Percentiles rank a stretch among this genome's conserved stretches.
These are phyloP conservation scores for Yponomeuta cagnagella DNA, from an alignment of 2,888 invertebrate species.

Conservation along the genomic window DNA sequence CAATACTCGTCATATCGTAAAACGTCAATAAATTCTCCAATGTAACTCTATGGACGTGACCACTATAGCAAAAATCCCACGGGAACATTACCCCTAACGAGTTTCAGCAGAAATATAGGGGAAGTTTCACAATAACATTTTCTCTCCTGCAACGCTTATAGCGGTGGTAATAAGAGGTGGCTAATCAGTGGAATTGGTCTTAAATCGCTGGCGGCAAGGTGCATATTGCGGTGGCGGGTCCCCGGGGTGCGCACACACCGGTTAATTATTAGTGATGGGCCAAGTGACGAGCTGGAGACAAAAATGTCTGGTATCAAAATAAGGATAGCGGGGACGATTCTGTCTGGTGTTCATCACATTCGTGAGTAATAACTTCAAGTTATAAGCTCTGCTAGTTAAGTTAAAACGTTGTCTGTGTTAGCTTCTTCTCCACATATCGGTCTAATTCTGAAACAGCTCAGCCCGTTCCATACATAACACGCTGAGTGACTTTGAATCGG, in stretches of 20 bases:
- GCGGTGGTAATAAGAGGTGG: constrained; percentile 5
- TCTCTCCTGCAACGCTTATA: constrained; percentile 5
- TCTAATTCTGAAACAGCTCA: too few species aligned
- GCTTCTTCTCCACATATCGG: too few species aligned
- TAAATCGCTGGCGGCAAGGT: constrained; percentile 31
- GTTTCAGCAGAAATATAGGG: neutral
- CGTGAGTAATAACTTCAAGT: too few species aligned
- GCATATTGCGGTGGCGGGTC: constrained; percentile 38
- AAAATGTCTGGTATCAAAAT: neutral
- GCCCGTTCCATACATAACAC: too few species aligned
- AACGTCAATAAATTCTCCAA: too few species aligned
- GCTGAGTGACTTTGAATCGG: too few species aligned
- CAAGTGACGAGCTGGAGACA: neutral
- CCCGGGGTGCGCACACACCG: constrained; percentile 18
- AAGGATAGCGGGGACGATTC: neutral
- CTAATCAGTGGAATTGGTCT: constrained; percentile 26
- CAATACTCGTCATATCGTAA: too few species aligned
- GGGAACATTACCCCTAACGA: constrained; percentile 3
- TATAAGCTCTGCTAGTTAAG: too few species aligned
- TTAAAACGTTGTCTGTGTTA: too few species aligned
- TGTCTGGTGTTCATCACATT: too few species aligned
- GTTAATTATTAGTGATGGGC: constrained; percentile 11
- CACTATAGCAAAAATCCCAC: neutral
- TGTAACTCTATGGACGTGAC: too few species aligned
- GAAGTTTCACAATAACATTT: constrained; percentile 10